phyloP scores from a whole-genome alignment of 2,113 vertebrate genomes.

The Aix galericulata region DNA sequence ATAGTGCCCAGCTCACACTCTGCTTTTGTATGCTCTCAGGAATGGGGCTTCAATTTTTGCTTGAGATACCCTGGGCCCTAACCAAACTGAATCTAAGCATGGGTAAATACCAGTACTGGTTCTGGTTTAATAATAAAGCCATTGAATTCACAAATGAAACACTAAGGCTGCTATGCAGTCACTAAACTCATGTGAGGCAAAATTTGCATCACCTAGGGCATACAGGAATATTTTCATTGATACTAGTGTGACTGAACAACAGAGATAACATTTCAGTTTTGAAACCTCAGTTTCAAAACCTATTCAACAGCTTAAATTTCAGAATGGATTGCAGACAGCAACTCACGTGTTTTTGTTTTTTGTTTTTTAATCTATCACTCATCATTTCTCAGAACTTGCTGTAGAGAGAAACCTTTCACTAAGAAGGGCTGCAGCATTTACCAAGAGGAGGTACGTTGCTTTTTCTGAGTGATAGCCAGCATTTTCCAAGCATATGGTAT shows the following conservation, averaged over 20 bases:
- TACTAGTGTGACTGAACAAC: neutral
- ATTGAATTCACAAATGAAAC: neutral
- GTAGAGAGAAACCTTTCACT: neutral
- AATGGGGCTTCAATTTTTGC: neutral
- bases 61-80: neutral
- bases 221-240: neutral
- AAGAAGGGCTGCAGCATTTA: neutral
- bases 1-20: neutral
- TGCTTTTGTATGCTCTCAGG: neutral
- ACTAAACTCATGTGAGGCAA: neutral
- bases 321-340: neutral
- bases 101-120: neutral
- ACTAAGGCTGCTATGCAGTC: neutral
- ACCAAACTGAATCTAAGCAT: neutral
- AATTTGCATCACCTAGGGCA: neutral
- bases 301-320: neutral
- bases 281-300: neutral
- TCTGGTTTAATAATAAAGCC: neutral
- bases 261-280: neutral
- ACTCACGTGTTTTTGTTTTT: neutral
- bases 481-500: constrained; percentile 48
- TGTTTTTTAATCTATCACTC: neutral
- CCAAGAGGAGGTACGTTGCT: neutral
- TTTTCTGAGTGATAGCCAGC: neutral
- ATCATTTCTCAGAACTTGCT: neutral